Conservation (phyloP, 2,797 vertebrate species). For the Adrianichthys oophorus region DNA sequence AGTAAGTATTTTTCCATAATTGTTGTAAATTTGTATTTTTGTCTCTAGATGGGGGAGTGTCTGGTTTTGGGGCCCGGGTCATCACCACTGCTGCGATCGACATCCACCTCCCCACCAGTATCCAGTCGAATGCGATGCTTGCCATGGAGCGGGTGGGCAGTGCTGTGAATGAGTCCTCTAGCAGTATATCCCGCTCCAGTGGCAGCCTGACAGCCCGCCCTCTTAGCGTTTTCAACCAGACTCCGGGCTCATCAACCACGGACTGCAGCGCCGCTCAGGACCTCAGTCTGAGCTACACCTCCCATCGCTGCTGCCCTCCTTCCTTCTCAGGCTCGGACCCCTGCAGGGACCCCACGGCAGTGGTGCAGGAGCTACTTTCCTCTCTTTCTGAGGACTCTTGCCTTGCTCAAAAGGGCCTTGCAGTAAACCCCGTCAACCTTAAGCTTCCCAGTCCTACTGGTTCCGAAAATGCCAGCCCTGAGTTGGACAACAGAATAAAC, state of each 20-base stretch:
- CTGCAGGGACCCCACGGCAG: slow-evolving; percentile 65
- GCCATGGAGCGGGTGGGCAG: slow-evolving; percentile 74
- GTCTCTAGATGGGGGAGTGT: slow-evolving; percentile 70
- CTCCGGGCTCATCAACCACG: slow-evolving; percentile 81
- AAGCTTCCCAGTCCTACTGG: slow-evolving; percentile 81
- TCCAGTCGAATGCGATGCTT: slow-evolving; percentile 60
- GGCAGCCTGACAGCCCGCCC: slow-evolving; percentile 83
- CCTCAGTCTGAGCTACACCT: slow-evolving; percentile 67
- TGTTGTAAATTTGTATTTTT: no score
- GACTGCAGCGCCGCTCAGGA: slow-evolving; percentile 82
- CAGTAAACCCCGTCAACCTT: slow-evolving; percentile 85
- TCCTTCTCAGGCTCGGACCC: slow-evolving; percentile 60
- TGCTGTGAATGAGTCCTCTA: slow-evolving; percentile 77
- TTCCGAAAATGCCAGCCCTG: slow-evolving; percentile 81
- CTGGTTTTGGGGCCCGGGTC: slow-evolving; percentile 77
- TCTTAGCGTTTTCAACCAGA: slow-evolving; percentile 87
- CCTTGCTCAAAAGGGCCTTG: slow-evolving; percentile 82
- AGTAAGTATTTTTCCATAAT: no score
- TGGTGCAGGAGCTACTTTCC: slow-evolving; percentile 88
- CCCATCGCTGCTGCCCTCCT: slow-evolving; percentile 53
- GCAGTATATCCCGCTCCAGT: slow-evolving; percentile 78
- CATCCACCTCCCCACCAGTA: slow-evolving; percentile 84
- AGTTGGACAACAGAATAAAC: slow-evolving; percentile 83
- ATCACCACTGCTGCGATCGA: slow-evolving; percentile 94
- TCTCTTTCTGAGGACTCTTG: slow-evolving; percentile 88